Evolutionary conservation across 2,888 invertebrate genomes (phyloP), one percentile per base, ranked within the genome.

Genomic region (Lapara coniferarum): DNA sequence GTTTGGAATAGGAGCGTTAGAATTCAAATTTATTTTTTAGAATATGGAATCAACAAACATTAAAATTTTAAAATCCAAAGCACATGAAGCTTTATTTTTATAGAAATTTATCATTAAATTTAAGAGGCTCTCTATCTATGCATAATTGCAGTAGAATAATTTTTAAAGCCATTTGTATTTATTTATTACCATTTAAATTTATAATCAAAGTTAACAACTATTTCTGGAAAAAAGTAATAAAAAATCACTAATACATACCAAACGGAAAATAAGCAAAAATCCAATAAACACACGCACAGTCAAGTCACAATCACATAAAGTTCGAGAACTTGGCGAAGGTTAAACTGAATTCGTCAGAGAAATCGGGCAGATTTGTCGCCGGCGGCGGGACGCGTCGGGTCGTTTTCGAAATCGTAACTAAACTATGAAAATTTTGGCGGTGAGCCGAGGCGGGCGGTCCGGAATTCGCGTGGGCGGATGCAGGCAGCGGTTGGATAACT

Each of bases 351-450:
- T 91, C 88, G 88, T 85, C 75, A 79, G 88, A 89, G 89, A 88
- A 87, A 86, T 89, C 89, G 89, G 87, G 80, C 83, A 81, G 86
- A 76, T 79, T 85, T 85, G 85, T 91, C 91, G 91, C 92, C 93
- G 92, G 93, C 93, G 92, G 91, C 90, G 92, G 90, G 90, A 93
- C 92, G 91, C 92, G 93, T 93, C 93, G 93, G 93, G 91, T 93
- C 93, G 93, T 93, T 93, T 93, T 93, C 93, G 93, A 90, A 93
- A 92, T 93, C 93, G 93, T 92, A 92, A 93, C 93, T 93, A 93
- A 92, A 93, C 93, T 93, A 92, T 89, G 91, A 90, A 91, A 92
- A 88, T 87, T 81, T 92, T 93, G 93, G 93, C 92, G 79, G 76
- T 75, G 74, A 77, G 91, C 93, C 93, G 91, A 91, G 90, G 91